Evolutionary conservation across 2,113 vertebrate species (phyloP).

Genomic region (Amphiprion percula): DNA sequence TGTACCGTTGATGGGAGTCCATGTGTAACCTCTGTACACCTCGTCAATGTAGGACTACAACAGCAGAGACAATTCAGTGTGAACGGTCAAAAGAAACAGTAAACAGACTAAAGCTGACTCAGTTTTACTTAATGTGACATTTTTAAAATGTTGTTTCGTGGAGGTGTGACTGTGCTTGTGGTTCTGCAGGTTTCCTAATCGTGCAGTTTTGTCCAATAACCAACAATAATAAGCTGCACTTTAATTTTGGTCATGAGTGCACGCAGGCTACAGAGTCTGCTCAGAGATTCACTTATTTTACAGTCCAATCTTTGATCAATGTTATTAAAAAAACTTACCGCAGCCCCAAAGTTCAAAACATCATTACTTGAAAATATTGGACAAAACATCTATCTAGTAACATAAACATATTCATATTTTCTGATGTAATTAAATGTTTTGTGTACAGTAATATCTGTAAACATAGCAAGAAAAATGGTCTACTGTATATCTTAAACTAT

Average conservation of each 20-base stretch:
- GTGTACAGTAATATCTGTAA: no score
- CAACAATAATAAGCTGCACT: no score
- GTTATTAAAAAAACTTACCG: background rate
- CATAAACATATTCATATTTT: no score
- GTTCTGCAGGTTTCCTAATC: no score
- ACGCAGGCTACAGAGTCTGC: background rate
- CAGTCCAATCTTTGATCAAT: background rate
- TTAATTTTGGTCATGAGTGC: background rate
- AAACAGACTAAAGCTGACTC: background rate
- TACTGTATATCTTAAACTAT: background rate
- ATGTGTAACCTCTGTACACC: constrained; percentile 92
- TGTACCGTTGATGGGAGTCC: constrained; percentile 95
- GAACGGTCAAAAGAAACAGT: no score
- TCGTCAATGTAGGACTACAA: constrained; percentile 95
- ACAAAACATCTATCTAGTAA: no score
- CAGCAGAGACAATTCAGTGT: constrained; percentile 11
- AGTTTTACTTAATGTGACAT: background rate
- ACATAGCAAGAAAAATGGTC: background rate
- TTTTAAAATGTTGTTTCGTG: no score
- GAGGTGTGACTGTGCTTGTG: no score
- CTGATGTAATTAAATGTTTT: no score
- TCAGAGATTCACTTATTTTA: background rate
- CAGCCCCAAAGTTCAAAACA: no score
- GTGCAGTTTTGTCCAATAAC: no score
- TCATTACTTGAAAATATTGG: no score